A percentile compares a stretch with the other conserved stretches of the same genome.
Conservation (phyloP, 2,888 invertebrate species). For the Heliconius cydno region DNA sequence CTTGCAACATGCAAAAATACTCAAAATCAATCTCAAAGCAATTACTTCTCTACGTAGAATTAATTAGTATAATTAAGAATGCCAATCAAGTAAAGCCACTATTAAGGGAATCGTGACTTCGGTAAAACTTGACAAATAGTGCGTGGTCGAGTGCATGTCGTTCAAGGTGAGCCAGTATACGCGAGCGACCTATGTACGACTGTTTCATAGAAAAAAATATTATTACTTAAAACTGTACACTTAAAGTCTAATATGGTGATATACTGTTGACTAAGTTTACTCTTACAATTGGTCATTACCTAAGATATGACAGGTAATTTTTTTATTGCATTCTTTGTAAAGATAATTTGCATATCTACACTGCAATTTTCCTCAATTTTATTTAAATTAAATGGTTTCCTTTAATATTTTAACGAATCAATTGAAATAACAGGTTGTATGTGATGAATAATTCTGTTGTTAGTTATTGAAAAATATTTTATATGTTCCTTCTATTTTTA, state of each 20-base stretch:
- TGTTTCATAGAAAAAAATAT: neutral
- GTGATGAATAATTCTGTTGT: neutral
- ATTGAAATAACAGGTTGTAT: neutral
- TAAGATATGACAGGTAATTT: constrained; percentile 35
- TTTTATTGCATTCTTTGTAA: constrained; percentile 17
- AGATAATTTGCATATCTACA: neutral
- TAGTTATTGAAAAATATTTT: neutral
- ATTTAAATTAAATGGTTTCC: neutral
- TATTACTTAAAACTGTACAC: constrained; percentile 13
- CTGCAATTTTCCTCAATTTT: neutral
- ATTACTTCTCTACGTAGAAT: neutral
- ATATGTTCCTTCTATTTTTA: neutral
- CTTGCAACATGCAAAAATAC: neutral
- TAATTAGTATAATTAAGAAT: neutral
- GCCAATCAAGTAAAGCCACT: neutral
- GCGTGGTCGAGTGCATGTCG: constrained; percentile 53
- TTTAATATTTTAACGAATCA: neutral
- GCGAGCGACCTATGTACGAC: constrained; percentile 46
- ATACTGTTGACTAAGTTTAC: constrained; percentile 15
- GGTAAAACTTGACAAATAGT: constrained; percentile 44
- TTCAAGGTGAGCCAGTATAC: constrained; percentile 58
- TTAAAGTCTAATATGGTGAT: constrained; percentile 19
- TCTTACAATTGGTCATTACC: constrained; percentile 21
- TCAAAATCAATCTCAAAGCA: neutral
- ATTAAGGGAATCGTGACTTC: constrained; percentile 19